Base-by-base conservation (phyloP, 2,888 invertebrate genomes). In the Thymelicus acteon region DNA sequence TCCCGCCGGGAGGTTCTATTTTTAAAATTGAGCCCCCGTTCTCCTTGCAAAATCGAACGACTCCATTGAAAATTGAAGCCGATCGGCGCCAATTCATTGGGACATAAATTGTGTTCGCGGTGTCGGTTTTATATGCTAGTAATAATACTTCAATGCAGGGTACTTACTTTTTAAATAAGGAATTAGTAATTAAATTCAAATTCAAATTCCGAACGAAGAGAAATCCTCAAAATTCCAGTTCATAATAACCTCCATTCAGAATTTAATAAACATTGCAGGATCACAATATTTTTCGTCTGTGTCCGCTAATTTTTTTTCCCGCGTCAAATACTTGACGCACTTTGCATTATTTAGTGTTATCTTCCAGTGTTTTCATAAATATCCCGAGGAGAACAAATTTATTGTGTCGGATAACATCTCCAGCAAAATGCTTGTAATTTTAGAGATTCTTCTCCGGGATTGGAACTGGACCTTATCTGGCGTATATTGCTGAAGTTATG, bases 391-490 rank as follows among this genome's bases (percentile, higher is more conserved):
- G 80, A 82, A 86, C 85, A 85, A 86, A 89, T 90, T 89, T 89
- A 89, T 89, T 80, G 81, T 82, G 70, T 52, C 69, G 76, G 88
- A 81, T 89, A 89, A 80, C 78, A 90, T 90, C 90, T 84, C 77
- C 72, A 80, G 84, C 86, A 85, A 86, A 90, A 90, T 87, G 82
- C 82, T 85, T 88, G 90, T 86, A 87, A 89, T 90, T 89, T 89
- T 82, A 79, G 79, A 77, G 77, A 86, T 85, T 85, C 84, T 81
- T 85, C 83, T 85, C 82, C 82, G 76, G 76, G 71, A 77, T 24
- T 73, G 73, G 66, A 67, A 37, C 40, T 49, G 64, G 58, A 60
- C 63, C 60, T 64, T 57, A 62, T 67, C 72, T 57, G 15, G 47
- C 8, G 61, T 58, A n/a, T 47, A 58, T 48, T 47, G 57, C 44